Base-by-base conservation (phyloP, 2,113 vertebrate species). In the Rafetus swinhoei region DNA sequence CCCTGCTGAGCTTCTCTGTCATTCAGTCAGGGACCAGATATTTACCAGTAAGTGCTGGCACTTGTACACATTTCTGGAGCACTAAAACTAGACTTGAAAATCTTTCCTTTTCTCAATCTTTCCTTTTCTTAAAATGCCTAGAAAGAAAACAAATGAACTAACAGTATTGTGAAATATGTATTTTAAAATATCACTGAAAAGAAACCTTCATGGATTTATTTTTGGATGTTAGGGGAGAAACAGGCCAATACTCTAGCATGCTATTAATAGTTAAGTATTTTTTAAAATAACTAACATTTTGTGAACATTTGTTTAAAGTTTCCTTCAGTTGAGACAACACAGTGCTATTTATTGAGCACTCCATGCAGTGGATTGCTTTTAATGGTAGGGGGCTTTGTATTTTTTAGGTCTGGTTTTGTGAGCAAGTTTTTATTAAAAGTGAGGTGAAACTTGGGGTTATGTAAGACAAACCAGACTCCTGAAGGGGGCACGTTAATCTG, bases 21-120 rank as follows among this genome's bases (percentile, higher is more conserved):
- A 89, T 86, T 95, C 80, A 77, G 52, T 53, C 81, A 89, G 93
- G 84, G 94, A 53, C 60, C 82, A 55, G 55, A 84, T 91, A 93
- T 94, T 95, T 95, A 62, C 27, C 59, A 62, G 59, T 95, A 91
- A 19, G 3, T 72, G 21, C 65, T n/a, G 18, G 19, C 7, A 21
- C 32, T 72, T 72, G n/a, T 35, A 9, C 4, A 35, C 88, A 57
- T 92, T 85, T 87, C 87, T 92, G 91, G 93, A 81, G 76, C 32
- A 59, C 45, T 80, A 90, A 88, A 91, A 93, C 89, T 92, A 55
- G 77, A 94, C 94, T 80, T 93, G 92, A 95, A 80, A 92, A 91
- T 62, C 25, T 62, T 12, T 11, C 27, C 8, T 62, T 27, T 27
- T 62, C 24, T 29, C 13, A 62, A 62, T 25, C 25, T 62, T 62